Conservation (phyloP, 92 coral and sea anemone species). For the Umimayanthus chanpuru region DNA sequence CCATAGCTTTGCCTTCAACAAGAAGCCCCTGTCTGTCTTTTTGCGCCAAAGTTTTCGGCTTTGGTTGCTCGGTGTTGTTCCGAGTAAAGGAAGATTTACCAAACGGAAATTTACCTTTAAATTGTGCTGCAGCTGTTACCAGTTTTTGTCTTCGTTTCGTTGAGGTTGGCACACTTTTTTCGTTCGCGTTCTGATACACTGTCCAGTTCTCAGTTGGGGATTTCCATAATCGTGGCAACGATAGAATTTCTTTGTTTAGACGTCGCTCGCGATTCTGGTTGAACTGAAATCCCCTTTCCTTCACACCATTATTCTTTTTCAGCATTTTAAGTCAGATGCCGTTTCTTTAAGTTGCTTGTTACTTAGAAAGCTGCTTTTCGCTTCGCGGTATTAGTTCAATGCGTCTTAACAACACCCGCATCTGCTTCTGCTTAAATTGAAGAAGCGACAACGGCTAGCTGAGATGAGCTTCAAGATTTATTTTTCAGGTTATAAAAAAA, state of each 20-base stretch:
- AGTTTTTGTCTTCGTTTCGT: neutral
- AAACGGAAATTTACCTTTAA: neutral
- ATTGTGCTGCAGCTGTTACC: neutral
- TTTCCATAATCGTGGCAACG: constrained; percentile 3
- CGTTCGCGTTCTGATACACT: neutral
- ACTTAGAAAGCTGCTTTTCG: neutral
- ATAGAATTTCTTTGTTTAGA: neutral
- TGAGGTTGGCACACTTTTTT: neutral
- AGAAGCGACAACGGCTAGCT: neutral
- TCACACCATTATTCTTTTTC: neutral
- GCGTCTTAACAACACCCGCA: neutral
- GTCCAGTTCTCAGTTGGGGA: neutral
- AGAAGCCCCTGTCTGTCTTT: neutral
- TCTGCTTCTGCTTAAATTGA: neutral
- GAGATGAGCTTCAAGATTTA: neutral
- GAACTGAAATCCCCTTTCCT: neutral
- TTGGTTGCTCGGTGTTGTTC: neutral
- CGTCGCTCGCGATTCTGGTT: neutral
- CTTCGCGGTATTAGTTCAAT: neutral
- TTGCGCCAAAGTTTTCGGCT: neutral
- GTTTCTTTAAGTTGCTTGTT: neutral
- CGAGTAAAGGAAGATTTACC: constrained; percentile 1
- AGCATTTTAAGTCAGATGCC: neutral
- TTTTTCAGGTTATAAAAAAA: too few species aligned
- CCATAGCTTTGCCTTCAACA: constrained; percentile 33